A percentile compares a stretch with the other conserved stretches of the same genome.
Conservation (phyloP, 1,140 invertebrate genomes). For the Lordiphosa stackelbergi region DNA sequence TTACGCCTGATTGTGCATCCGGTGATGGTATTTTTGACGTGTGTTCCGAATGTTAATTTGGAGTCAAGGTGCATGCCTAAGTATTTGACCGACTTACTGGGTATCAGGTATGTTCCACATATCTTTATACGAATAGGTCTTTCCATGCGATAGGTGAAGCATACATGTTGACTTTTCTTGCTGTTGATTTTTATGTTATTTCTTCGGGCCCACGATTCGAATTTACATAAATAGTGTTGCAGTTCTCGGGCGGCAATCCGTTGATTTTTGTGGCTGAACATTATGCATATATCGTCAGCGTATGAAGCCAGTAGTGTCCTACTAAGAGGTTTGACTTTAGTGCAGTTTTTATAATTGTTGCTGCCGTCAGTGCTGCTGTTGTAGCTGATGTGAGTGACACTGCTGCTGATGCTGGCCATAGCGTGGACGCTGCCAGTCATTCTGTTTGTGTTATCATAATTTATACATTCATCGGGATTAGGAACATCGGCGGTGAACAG, state of each 20-base stretch:
- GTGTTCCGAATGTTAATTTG: background rate
- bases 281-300: conserved; percentile 7
- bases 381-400: too few species aligned
- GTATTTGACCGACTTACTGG: background rate
- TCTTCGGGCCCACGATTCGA: background rate
- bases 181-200: background rate
- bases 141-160: background rate
- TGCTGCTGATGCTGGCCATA: too few species aligned
- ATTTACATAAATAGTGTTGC: background rate
- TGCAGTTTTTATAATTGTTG: too few species aligned
- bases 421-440: too few species aligned
- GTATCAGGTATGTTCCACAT: too few species aligned
- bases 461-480: background rate
- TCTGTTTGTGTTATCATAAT: too few species aligned
- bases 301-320: conserved; percentile 1
- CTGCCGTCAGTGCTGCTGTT: too few species aligned
- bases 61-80: background rate
- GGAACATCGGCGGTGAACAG: conserved; percentile 12
- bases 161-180: background rate
- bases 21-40: background rate
- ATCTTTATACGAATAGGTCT: too few species aligned
- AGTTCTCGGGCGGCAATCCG: background rate
- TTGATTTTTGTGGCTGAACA: background rate
- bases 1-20: background rate
- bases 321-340: background rate